Evolutionary conservation across 2,888 invertebrate genomes (phyloP).

Genomic region (Parnassius orleans): DNA sequence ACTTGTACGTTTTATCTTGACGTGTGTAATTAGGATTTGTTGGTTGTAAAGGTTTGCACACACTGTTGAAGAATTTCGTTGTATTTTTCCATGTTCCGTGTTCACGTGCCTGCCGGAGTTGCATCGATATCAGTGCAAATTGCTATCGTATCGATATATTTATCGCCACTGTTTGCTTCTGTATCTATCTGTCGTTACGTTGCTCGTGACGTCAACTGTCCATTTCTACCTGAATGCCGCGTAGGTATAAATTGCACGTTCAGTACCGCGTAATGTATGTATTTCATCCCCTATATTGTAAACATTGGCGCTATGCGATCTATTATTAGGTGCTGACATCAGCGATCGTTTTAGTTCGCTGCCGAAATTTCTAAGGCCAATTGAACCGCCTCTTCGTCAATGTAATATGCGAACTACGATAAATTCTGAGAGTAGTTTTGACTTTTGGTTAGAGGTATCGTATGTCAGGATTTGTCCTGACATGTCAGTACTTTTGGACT

Average conservation of each 20-base stretch:
- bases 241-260: slow-evolving; percentile 16
- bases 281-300: slow-evolving; percentile 56
- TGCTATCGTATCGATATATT: slow-evolving; percentile 65
- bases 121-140: slow-evolving; percentile 66
- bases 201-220: slow-evolving; percentile 54
- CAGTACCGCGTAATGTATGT: slow-evolving; percentile 32
- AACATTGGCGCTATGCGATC: slow-evolving; percentile 63
- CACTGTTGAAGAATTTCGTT: slow-evolving; percentile 5
- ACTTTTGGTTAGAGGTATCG: too few relatives aligned
- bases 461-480: too few relatives aligned
- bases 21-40: slow-evolving; percentile 27
- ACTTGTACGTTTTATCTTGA: slow-evolving; percentile 30
- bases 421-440: too few relatives aligned
- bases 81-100: slow-evolving; percentile 27
- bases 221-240: slow-evolving; percentile 3
- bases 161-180: slow-evolving; percentile 75
- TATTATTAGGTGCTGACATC: slow-evolving; percentile 71
- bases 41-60: slow-evolving; percentile 11
- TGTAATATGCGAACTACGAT: too few relatives aligned
- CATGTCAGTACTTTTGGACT: too few relatives aligned
- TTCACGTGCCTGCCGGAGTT: slow-evolving; percentile 30
- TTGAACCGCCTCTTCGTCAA: background rate
- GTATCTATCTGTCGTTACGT: slow-evolving; percentile 59
- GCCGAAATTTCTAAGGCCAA: slow-evolving; percentile 47
- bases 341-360: slow-evolving; percentile 52